Base-by-base conservation (phyloP, 2,797 vertebrate species). In the Chrysocyon brachyurus region DNA sequence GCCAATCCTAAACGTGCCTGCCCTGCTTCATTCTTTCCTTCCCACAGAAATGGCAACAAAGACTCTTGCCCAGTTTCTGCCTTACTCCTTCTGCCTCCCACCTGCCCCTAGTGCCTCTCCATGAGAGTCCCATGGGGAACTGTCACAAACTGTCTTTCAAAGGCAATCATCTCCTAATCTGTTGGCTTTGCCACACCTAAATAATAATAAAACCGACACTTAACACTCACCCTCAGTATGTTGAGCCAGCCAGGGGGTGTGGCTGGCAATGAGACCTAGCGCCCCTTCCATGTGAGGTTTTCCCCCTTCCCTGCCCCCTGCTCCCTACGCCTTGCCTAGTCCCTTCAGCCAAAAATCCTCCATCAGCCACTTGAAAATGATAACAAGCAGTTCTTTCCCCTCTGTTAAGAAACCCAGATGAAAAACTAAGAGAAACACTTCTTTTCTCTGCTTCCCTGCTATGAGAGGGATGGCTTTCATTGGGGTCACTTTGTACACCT, bases 231-330 rank as follows among this genome's bases (percentile, higher is more conserved):
- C 66, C 16, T 59, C 24, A 0, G 12, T 11, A 46, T 14, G 24
- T 19, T 68, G 61, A 57, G 17, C 40, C 6, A 14, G 49, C 12
- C 28, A 8, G 3, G 4, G 3, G 56, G 9, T 21, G 4, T 46
- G 52, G 28, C 0, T 46, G 52, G 28, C 0, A 5, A 14, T 0
- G 12, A 46, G 57, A 12, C 1, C 4, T 11, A 9, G 28, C 6
- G 2, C 19, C 12, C 57, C 36, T 16, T 9, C 21, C 17, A 21
- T 0, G 21, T 9, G 6, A 16, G 6, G 21, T 6, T n/a, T 6
- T n/a, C 31, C 9, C 22, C 26, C 46, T 28, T 16, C 46, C 21
- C 57, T 12, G 54, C 10, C 5, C 33, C 52, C 22, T 3, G n/a
- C 3, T 2, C 33, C 7, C 6, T 46, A 4, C 22, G 24, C 17